These are phyloP conservation scores for Drosophila sp. DNA, from an alignment of 1,140 invertebrate genomes.

Conservation along the genomic window DNA sequence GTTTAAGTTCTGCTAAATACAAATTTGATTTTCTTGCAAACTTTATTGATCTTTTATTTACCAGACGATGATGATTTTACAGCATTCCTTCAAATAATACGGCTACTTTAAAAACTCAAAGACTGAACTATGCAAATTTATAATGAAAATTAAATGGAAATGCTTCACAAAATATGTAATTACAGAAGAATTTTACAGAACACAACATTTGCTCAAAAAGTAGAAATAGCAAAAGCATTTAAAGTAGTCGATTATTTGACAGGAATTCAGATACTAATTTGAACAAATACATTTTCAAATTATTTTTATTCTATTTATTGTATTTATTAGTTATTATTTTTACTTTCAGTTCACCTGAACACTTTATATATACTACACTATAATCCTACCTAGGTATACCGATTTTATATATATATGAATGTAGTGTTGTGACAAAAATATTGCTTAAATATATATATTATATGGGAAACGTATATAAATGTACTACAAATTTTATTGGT, in stretches of 20 bases:
- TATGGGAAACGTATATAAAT: constrained; percentile 68
- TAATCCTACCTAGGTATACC: constrained; percentile 64
- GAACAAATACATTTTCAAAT: neutral
- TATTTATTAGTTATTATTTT: neutral
- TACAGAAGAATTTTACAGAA: constrained; percentile 25
- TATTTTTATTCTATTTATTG: constrained; percentile 4
- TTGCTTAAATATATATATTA: constrained; percentile 44
- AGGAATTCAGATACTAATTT: neutral
- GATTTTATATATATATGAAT: constrained; percentile 82
- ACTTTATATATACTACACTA: constrained; percentile 33
- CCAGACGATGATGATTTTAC: neutral
- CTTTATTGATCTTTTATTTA: constrained; percentile 21
- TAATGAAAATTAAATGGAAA: constrained; percentile 15
- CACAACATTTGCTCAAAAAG: constrained; percentile 61
- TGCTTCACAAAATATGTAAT: constrained; percentile 36
- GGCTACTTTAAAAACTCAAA: constrained; percentile 43
- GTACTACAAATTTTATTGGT: constrained; percentile 74
- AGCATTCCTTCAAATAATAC: neutral
- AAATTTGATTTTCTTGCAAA: constrained; percentile 31
- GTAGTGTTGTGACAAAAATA: constrained; percentile 76
- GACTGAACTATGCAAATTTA: constrained; percentile 53
- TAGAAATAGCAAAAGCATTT: constrained; percentile 53
- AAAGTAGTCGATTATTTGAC: constrained; percentile 21
- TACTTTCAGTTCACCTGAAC: constrained; percentile 19
- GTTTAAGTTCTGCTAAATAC: constrained; percentile 39